phyloP scores from a whole-genome alignment of 1,140 invertebrate species.

The Thaumetopoea pityocampa region DNA sequence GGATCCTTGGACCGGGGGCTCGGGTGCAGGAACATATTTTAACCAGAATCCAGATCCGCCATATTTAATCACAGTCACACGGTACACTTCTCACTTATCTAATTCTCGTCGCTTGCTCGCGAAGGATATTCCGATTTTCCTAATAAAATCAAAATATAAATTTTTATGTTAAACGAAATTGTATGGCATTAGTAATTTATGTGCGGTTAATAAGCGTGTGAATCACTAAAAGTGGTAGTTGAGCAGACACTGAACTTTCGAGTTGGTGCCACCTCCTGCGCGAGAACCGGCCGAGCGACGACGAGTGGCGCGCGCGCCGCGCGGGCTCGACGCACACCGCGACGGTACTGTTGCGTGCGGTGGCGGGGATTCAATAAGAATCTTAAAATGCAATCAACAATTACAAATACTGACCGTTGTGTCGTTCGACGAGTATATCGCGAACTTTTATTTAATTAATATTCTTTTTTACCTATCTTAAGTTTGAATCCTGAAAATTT shows the following conservation, averaged over 20 bases:
- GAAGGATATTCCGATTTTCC: background rate
- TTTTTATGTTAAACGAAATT: constrained; percentile 5
- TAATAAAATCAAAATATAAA: constrained; percentile 11
- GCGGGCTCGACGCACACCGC: constrained; percentile 12
- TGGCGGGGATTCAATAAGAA: constrained; percentile 25
- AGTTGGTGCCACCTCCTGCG: constrained; percentile 13
- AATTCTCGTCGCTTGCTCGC: background rate
- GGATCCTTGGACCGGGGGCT: constrained; percentile 60
- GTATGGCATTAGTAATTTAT: constrained; percentile 1
- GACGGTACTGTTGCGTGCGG: constrained; percentile 9
- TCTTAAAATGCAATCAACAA: constrained; percentile 17
- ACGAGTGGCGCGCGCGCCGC: constrained; percentile 5
- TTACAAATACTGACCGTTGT: too few relatives aligned
- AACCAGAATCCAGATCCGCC: constrained; percentile 63
- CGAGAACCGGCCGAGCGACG: constrained; percentile 40
- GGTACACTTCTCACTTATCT: constrained; percentile 30
- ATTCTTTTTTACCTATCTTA: too few relatives aligned
- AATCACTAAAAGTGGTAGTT: background rate
- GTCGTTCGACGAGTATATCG: too few relatives aligned
- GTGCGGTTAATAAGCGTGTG: background rate
- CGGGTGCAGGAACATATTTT: constrained; percentile 68
- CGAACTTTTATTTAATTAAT: too few relatives aligned
- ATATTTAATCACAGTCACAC: constrained; percentile 47
- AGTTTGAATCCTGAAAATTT: too few relatives aligned
- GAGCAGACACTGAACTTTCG: constrained; percentile 28